Percentiles rank a stretch among this genome's conserved stretches.
Conservation (phyloP, 2,888 invertebrate genomes). For the Heliothis peltigera region DNA sequence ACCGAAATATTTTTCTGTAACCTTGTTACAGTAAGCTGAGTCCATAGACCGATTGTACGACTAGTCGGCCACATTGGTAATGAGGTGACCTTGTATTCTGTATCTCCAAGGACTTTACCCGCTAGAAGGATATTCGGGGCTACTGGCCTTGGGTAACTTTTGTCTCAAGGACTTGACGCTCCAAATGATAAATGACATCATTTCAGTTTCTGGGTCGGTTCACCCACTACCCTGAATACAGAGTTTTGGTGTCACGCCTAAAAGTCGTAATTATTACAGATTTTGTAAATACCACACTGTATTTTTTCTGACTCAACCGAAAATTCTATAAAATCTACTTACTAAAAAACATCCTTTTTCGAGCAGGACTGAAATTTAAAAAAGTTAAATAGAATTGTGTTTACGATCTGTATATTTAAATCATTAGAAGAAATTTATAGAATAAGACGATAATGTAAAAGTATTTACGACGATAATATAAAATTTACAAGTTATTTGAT, state of each 20-base stretch:
- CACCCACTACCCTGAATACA: slow-evolving; percentile 77
- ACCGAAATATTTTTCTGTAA: slow-evolving; percentile 68
- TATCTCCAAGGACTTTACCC: slow-evolving; percentile 69
- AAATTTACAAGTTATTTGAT: not conserved
- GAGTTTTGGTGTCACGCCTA: slow-evolving; percentile 65
- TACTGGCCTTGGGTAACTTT: slow-evolving; percentile 82
- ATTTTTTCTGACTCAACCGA: slow-evolving; percentile 24
- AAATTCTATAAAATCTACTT: slow-evolving; percentile 13
- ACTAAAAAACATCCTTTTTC: slow-evolving; percentile 5
- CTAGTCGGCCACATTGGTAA: slow-evolving; percentile 66
- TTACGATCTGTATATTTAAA: no score
- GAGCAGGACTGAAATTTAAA: not conserved
- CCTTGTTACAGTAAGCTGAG: slow-evolving; percentile 72
- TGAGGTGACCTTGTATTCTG: slow-evolving; percentile 77
- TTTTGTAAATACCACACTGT: slow-evolving; percentile 43
- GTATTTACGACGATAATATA: no score
- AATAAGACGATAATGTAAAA: no score
- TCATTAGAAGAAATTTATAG: no score
- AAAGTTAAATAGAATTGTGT: no score
- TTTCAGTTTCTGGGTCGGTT: slow-evolving; percentile 80
- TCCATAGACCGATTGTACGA: slow-evolving; percentile 72
- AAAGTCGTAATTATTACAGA: slow-evolving; percentile 9
- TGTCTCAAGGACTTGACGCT: slow-evolving; percentile 78
- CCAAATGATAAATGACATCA: slow-evolving; percentile 82
- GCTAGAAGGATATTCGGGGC: slow-evolving; percentile 80